Percentiles rank a stretch among this genome's conserved stretches.
These are phyloP conservation scores for Drosophila gunungcola DNA, from an alignment of 1,140 invertebrate species.

Conservation along the genomic window DNA sequence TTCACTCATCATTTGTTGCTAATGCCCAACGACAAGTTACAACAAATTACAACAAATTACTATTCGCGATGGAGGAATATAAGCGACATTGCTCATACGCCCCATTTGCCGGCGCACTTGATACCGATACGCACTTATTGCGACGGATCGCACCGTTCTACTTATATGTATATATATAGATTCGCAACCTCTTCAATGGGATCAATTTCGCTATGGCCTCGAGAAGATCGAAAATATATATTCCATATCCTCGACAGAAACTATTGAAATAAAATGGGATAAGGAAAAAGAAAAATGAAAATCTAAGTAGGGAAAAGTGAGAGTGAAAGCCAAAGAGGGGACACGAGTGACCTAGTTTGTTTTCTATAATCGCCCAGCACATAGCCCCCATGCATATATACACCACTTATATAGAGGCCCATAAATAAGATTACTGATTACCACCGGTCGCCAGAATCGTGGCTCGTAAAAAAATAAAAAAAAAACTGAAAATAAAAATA, in stretches of 20 bases:
- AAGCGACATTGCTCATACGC: constrained; percentile 51
- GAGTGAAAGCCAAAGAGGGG: constrained; percentile 6
- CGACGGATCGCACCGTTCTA: not conserved
- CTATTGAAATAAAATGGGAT: not conserved
- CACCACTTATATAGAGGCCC: constrained; percentile 44
- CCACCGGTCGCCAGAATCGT: constrained; percentile 38
- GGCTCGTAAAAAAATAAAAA: constrained; percentile 32
- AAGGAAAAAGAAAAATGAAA: not conserved
- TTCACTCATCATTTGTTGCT: constrained; percentile 22
- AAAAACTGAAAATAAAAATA: constrained; percentile 2
- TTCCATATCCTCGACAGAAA: constrained; percentile 13
- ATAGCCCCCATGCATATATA: constrained; percentile 15
- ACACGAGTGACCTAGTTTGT: constrained; percentile 72
- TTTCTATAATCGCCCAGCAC: constrained; percentile 41
- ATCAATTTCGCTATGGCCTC: constrained; percentile 41
- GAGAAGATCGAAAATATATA: constrained; percentile 7
- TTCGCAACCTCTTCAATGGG: constrained; percentile 36
- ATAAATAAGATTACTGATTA: constrained; percentile 80
- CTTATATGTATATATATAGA: constrained; percentile 9
- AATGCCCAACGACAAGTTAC: constrained; percentile 14
- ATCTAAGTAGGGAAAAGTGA: not conserved
- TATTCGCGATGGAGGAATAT: constrained; percentile 8
- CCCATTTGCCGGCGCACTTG: constrained; percentile 40
- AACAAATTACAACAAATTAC: constrained; percentile 61
- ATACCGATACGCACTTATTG: constrained; percentile 21